These are phyloP conservation scores for Magallana ariakensis DNA, from an alignment of 1,140 invertebrate species.

Conservation along the genomic window DNA sequence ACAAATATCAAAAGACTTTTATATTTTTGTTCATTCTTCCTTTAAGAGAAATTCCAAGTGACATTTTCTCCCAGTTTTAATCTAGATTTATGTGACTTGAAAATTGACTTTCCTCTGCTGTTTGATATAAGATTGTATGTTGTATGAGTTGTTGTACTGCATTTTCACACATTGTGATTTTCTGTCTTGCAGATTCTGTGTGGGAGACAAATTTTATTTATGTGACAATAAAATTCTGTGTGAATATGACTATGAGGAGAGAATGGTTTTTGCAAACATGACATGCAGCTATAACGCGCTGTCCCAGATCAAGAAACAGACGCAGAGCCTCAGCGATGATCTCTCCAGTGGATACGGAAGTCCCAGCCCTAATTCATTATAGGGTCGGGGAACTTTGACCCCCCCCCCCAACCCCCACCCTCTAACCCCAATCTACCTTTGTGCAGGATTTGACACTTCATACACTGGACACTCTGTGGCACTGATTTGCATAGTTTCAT, in stretches of 20 bases:
- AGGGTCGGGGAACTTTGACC: conserved; percentile 41
- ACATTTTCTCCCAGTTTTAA: too few relatives aligned
- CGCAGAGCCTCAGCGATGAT: conserved; percentile 82
- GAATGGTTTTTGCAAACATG: conserved; percentile 93
- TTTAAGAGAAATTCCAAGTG: too few relatives aligned
- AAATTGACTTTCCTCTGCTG: too few relatives aligned
- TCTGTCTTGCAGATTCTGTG: conserved; percentile 90
- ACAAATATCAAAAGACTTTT: too few relatives aligned
- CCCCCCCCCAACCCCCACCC: not conserved
- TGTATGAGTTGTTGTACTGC: too few relatives aligned
- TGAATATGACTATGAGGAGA: conserved; percentile 95
- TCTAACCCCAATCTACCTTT: not conserved
- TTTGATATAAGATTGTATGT: too few relatives aligned
- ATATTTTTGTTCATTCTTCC: too few relatives aligned
- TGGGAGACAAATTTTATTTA: conserved; percentile 94
- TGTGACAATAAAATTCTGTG: conserved; percentile 96
- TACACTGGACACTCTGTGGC: not conserved
- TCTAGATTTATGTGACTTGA: too few relatives aligned
- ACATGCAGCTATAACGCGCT: conserved; percentile 92
- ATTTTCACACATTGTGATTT: too few relatives aligned
- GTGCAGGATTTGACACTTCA: conserved; percentile 1
- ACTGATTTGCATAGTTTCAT: not conserved
- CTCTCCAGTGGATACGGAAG: conserved; percentile 80
- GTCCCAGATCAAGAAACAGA: conserved; percentile 92
- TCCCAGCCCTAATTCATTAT: conserved; percentile 77